Evolutionary conservation across 2,888 invertebrate species (phyloP).

Genomic region (Drosophila prolongata): DNA sequence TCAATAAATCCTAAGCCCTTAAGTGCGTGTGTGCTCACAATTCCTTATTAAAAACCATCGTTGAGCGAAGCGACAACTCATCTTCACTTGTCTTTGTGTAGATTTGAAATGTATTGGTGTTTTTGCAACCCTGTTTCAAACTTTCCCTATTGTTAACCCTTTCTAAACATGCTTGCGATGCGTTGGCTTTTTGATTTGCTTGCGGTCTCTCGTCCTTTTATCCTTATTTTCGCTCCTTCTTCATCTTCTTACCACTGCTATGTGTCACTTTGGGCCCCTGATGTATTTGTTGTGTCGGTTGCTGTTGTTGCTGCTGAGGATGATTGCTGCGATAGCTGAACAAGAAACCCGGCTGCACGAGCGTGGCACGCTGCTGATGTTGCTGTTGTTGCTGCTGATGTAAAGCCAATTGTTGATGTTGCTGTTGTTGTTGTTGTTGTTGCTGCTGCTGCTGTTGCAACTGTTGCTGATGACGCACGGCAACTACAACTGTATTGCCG

Average conservation of each 20-base stretch:
- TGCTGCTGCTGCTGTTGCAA: conserved; percentile 73
- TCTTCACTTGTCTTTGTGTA: too few species aligned
- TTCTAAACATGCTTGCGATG: not conserved
- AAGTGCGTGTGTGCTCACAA: conserved; percentile 18
- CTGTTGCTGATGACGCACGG: conserved; percentile 68
- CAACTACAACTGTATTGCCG: conserved; percentile 73
- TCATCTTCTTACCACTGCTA: conserved; percentile 69
- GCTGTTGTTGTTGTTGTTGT: conserved; percentile 69
- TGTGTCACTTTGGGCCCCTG: conserved; percentile 62
- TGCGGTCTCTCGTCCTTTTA: conserved; percentile 40
- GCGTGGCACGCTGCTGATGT: conserved; percentile 73
- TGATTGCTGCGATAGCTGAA: conserved; percentile 78
- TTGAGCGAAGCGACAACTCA: too few species aligned
- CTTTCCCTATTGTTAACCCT: not conserved
- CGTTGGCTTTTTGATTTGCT: conserved; percentile 23
- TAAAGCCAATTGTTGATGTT: conserved; percentile 65
- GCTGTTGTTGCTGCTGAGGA: conserved; percentile 56
- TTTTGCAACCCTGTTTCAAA: not conserved
- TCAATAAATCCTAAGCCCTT: not conserved
- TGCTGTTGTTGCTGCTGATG: conserved; percentile 64
- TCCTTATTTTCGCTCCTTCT: conserved; percentile 12
- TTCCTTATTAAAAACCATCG: not conserved
- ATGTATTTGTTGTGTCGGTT: conserved; percentile 39
- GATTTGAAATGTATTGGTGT: too few species aligned
- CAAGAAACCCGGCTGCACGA: conserved; percentile 80